Evolutionary conservation across 2,888 invertebrate genomes (phyloP), one percentile per base, ranked within the genome.

Genomic region (Rhagophthalmus giganteus): DNA sequence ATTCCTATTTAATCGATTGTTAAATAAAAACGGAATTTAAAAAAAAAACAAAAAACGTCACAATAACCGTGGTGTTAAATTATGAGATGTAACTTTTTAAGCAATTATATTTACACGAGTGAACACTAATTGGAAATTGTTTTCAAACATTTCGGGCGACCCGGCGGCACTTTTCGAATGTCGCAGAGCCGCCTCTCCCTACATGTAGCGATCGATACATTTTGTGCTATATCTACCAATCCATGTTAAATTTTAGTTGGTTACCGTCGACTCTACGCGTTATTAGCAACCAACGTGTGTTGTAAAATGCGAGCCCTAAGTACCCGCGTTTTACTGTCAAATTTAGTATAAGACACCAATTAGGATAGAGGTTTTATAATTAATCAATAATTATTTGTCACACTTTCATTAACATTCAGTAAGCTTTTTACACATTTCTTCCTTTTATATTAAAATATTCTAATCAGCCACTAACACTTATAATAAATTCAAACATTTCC

Each of bases 391-490:
- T 62, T 60, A 58, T 62, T 63, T 62, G 61, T 64, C 66, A 58
- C 59, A 59, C 57, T 57, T 55, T 62, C 63, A 61, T 59, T 63
- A 60, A 67, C 65, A 65, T 66, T 62, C 65, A 66, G 62, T 64
- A 69, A 69, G 67, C 69, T 63, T 65, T 64, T 59, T 64, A 64
- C 60, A 65, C 55, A 58, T 51, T 44, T 58, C 50, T 56, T 59
- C 58, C 53, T 51, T 64, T 59, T 60, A 63, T 62, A 64, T 63
- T 71, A 67, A 71, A 69, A 71, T 68, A 70, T 54, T 69, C 70
- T 70, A 70, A 67, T 67, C 69, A 67, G 69, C 65, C 70, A 70
- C 72, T 71, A 70, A 72, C 72, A 71, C 70, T 69, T 71, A 71
- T 63, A 64, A 58, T 67, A 66, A 67, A 54, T 62, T 64, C 63